Base-by-base conservation (phyloP, 2,113 vertebrate species). In the Benitochromis conjunctus region DNA sequence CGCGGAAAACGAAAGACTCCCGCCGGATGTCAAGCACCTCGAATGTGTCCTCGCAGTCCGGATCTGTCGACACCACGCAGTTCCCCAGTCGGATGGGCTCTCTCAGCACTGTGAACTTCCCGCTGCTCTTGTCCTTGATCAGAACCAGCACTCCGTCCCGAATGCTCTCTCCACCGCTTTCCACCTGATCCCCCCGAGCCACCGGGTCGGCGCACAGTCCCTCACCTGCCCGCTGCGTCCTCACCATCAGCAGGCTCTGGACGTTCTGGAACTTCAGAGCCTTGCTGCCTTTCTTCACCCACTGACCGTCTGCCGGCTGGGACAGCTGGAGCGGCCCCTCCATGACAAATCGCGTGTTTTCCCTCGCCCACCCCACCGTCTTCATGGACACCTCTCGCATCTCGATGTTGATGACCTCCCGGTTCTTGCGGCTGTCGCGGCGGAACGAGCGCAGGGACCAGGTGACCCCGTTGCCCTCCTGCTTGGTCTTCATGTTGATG, bases 401-500 rank as follows among this genome's bases (percentile, higher is more conserved):
- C 93, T 99, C 97, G 0, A 98, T 97, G 93, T 98, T 97, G 91
- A 97, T 97, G 31, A 97, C 97, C 89, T 98, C 97, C 2, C 97
- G 96, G 91, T 97, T 98, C 86, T 97, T 97, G 91, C 97, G 97
- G 93, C 97, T 98, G 86, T 98, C 97, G 3, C 98, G 96, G 48
- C 97, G 97, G 94, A 99, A 98, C 2, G 98, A 97, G 6, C 97
- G 96, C 5, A 98, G 96, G 2, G 97, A 97, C 98, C 98, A 98
- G 0, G 97, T 95, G 89, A 97, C 96, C 48, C 97, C 96, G 3
- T 95, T 95, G 4, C 97, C 97, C 82, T 98, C 98, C 94, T 98
- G 97, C 91, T 96, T 97, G 88, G 97, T 98, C 94, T 98, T 98
- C 96, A 97, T 98, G 94, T 99, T 98, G 93, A 99, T 98, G 95